A percentile compares a stretch with the other conserved stretches of the same genome.
These are phyloP conservation scores for Gisinianus flammeolus DNA, from an alignment of 2,888 invertebrate genomes.

Conservation along the genomic window DNA sequence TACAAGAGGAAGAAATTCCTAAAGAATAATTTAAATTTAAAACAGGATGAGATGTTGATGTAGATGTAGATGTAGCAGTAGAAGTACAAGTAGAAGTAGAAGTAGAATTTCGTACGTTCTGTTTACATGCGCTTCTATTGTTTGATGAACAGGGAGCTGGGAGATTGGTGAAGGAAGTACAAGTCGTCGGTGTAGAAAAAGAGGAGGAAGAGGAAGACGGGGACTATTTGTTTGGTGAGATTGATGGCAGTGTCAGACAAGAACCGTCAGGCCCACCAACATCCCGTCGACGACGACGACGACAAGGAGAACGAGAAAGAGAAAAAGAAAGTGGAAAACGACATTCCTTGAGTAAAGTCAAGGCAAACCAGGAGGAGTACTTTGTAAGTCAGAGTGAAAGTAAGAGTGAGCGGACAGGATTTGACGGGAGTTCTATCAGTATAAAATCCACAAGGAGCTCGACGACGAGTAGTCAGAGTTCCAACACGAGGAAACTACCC, in stretches of 20 bases:
- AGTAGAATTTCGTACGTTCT: too few relatives aligned
- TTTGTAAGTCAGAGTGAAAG: slow-evolving; percentile 15
- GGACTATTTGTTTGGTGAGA: slow-evolving; percentile 35
- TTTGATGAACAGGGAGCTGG: slow-evolving; percentile 20
- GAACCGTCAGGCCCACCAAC: neutral
- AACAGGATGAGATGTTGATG: too few relatives aligned
- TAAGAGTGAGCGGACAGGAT: slow-evolving; percentile 15
- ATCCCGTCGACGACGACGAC: slow-evolving; percentile 9
- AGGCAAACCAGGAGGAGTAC: neutral
- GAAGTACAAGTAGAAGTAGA: too few relatives aligned
- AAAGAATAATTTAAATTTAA: too few relatives aligned
- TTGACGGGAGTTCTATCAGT: slow-evolving; percentile 4
- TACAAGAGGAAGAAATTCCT: too few relatives aligned
- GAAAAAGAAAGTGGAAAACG: neutral
- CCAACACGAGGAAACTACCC: too few relatives aligned
- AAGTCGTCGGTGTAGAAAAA: too few relatives aligned
- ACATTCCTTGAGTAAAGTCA: neutral
- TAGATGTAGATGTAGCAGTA: neutral
- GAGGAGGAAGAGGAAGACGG: slow-evolving; percentile 26
- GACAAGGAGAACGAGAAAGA: neutral
- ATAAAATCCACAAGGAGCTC: neutral
- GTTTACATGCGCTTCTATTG: slow-evolving; percentile 1
- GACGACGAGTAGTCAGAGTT: too few relatives aligned
- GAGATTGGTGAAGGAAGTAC: too few relatives aligned
- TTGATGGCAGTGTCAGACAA: slow-evolving; percentile 38